These are phyloP conservation scores for Synchiropus splendidus DNA, from an alignment of 2,113 vertebrate genomes.

Conservation along the genomic window DNA sequence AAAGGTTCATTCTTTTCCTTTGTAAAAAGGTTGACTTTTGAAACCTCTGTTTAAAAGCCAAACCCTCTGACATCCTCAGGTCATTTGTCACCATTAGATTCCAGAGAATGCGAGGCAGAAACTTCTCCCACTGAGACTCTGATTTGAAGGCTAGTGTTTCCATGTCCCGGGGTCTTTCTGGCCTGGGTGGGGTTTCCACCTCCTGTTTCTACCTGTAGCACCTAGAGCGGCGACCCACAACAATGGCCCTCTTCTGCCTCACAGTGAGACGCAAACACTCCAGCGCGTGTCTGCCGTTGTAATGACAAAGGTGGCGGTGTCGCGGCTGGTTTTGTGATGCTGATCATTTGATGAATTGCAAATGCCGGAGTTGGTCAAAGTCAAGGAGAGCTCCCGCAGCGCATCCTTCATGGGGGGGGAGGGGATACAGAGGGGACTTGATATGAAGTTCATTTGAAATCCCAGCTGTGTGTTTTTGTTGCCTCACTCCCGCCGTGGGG, in stretches of 20 bases:
- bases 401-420: slow-evolving; percentile 17
- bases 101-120: too few relatives aligned
- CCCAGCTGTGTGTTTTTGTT: slow-evolving; percentile 32
- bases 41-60: too few relatives aligned
- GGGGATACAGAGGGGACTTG: slow-evolving; percentile 12
- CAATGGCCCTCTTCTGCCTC: slow-evolving; percentile 13
- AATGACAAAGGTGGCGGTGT: slow-evolving; percentile 55
- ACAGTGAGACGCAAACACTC: slow-evolving; percentile 37
- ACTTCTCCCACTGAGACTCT: too few relatives aligned
- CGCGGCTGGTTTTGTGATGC: slow-evolving; percentile 36
- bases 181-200: slow-evolving; percentile 21
- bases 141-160: not conserved
- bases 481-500: slow-evolving; percentile 25
- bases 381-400: slow-evolving; percentile 54
- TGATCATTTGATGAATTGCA: slow-evolving; percentile 63
- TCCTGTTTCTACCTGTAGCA: slow-evolving; percentile 42
- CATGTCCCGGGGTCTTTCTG: slow-evolving; percentile 11
- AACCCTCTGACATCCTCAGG: too few relatives aligned
- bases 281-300: slow-evolving; percentile 35
- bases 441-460: slow-evolving; percentile 57
- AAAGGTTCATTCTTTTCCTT: too few relatives aligned
- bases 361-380: slow-evolving; percentile 55
- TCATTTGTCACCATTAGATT: too few relatives aligned
- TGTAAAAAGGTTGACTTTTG: too few relatives aligned
- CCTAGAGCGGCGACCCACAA: slow-evolving; percentile 4